Base-by-base conservation (phyloP, 2,888 invertebrate species). In the Cataglyphis albicans region DNA sequence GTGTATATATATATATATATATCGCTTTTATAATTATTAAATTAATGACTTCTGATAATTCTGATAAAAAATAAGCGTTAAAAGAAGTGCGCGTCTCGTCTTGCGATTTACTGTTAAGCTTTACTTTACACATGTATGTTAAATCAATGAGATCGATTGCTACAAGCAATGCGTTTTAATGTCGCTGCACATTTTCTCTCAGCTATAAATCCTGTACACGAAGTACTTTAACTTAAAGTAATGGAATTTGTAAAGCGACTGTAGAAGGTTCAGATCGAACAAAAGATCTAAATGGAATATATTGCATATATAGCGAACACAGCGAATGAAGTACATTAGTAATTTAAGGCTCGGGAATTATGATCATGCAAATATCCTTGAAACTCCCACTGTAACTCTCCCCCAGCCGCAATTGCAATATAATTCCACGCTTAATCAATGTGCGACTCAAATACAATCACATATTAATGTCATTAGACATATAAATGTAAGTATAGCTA, bases 331-430 rank as follows among this genome's bases (percentile, higher is more conserved):
- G 41, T 29, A 32, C 57, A 76, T 67, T 57, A 55, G n/a, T 68
- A 68, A 67, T 67, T 76, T 57, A 76, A 76, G 41, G 68, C 41
- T 41, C 41, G 70, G 44, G 59, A 68, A 68, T 70, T 68, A 70
- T 38, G 41, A 41, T 15, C 57, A 32, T 7, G 21, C 25, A 10
- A 25, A 70, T 80, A 72, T 48, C 35, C 59, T 32, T 44, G 57
- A 44, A 57, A 59, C 35, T 35, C 35, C 35, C 35, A 4, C 18
- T 70, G 21, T 35, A 72, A 25, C 41, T 57, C 41, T 57, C n/a
- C n/a, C n/a, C n/a, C 75, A 76, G 32, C 25, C 41, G n/a, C 48
- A 52, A 65, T 52, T 67, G 76, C 67, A 41, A 67, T 57, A 57
- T 68, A 76, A 76, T 76, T 76, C 41, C n/a, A 57, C 57, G 76